Conservation (phyloP, 2,113 vertebrate species). For the Podarcis cretensis region DNA sequence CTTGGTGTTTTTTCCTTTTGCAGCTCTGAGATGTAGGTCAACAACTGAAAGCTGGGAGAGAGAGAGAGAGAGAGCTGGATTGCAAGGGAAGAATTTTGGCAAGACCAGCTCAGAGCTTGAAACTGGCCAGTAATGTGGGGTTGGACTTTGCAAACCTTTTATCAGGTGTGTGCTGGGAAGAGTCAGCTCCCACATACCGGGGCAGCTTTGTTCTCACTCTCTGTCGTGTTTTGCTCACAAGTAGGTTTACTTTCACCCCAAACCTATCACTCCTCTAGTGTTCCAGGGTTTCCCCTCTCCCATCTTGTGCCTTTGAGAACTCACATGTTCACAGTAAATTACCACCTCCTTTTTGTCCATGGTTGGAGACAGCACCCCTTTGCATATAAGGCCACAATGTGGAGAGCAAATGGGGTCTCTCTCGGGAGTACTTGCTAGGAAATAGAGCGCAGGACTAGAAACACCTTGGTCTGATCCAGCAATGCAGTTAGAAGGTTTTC, state of each 20-base stretch:
- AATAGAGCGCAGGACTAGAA: background rate
- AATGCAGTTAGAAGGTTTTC: background rate
- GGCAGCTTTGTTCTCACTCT: background rate
- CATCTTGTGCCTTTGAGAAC: background rate
- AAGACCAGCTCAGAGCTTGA: background rate
- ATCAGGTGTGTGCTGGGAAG: background rate
- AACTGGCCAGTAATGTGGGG: background rate
- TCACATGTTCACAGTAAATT: background rate
- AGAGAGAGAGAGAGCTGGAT: background rate
- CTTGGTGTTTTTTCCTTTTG: background rate
- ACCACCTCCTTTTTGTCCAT: background rate
- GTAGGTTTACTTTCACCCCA: background rate
- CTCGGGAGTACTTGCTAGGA: no score
- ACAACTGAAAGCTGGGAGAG: background rate
- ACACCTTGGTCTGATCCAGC: background rate
- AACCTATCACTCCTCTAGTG: no score
- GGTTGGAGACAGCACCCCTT: no score
- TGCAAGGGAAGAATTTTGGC: slow-evolving; percentile 9
- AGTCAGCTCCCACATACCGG: background rate
- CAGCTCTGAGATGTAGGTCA: slow-evolving; percentile 11
- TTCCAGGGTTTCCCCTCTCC: background rate
- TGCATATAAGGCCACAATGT: no score
- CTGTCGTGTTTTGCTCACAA: background rate
- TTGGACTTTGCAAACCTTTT: background rate
- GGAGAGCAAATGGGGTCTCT: no score